Evolutionary conservation across 2,797 vertebrate genomes (phyloP).

Genomic region (Pteropus rufus): DNA sequence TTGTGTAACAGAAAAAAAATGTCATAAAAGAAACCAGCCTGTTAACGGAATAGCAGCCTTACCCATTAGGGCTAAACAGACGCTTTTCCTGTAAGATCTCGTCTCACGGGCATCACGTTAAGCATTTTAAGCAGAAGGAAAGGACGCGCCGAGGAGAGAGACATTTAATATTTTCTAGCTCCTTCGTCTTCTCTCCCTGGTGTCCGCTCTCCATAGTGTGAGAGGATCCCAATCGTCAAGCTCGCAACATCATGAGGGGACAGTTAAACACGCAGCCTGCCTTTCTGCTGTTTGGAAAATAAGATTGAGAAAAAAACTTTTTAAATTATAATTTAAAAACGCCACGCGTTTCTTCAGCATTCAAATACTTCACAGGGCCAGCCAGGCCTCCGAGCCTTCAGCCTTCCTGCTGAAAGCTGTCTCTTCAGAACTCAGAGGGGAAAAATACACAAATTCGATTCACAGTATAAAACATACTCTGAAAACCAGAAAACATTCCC

Average conservation of each 20-base stretch:
- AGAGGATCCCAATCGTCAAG: fast-evolving
- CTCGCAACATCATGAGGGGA: neutral
- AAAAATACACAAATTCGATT: neutral
- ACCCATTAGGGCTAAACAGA: too few relatives aligned
- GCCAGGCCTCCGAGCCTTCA: neutral
- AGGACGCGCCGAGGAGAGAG: fast-evolving
- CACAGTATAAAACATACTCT: neutral
- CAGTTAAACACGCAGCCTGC: fast-evolving
- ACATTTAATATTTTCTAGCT: fast-evolving
- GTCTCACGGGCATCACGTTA: fast-evolving
- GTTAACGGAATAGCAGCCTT: too few relatives aligned
- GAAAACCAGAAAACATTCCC: neutral
- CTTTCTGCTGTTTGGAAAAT: neutral
- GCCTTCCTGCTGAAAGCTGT: too few relatives aligned
- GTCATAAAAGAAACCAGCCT: neutral
- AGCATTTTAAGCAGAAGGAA: neutral
- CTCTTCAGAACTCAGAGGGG: neutral
- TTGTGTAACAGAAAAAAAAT: neutral
- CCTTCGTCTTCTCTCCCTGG: fast-evolving
- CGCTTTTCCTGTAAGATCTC: fast-evolving
- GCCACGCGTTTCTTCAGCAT: neutral
- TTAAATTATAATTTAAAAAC: neutral
- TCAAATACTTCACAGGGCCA: neutral
- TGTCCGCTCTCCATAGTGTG: fast-evolving
- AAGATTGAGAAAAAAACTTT: neutral